Percentiles rank a stretch among this genome's conserved stretches.
Conservation (phyloP, 2,113 vertebrate species). For the Engystomops pustulosus region DNA sequence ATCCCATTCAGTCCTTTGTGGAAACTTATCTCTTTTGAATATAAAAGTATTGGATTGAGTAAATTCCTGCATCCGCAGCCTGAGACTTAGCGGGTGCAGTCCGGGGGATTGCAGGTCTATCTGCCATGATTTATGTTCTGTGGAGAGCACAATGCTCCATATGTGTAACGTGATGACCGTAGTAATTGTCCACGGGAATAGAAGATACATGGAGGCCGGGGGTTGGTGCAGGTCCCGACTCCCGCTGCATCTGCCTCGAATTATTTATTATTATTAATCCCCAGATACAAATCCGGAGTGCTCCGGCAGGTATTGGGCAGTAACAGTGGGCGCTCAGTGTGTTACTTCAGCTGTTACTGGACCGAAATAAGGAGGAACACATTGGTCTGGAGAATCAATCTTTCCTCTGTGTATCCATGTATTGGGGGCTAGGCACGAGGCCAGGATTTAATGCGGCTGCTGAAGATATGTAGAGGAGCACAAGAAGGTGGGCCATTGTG, state of each 20-base stretch:
- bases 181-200: not conserved
- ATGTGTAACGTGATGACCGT: not conserved
- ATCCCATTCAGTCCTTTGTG: no score
- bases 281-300: not conserved
- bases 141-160: not conserved
- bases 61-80: no score
- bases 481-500: slow-evolving; percentile 51
- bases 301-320: not conserved
- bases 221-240: no score
- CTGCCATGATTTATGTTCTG: not conserved
- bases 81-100: no score
- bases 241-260: no score
- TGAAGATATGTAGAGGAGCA: slow-evolving; percentile 34
- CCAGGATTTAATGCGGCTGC: slow-evolving; percentile 35
- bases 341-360: slow-evolving; percentile 40
- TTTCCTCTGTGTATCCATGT: slow-evolving; percentile 38
- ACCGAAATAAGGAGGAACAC: slow-evolving; percentile 41
- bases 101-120: no score
- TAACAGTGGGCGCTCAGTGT: slow-evolving; percentile 30
- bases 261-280: slow-evolving; percentile 16
- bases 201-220: not conserved
- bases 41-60: no score
- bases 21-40: no score
- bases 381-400: slow-evolving; percentile 40
- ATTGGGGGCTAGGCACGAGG: slow-evolving; percentile 18